Evolutionary conservation across 2,797 vertebrate genomes (phyloP).

Genomic region (Somateria mollissima): DNA sequence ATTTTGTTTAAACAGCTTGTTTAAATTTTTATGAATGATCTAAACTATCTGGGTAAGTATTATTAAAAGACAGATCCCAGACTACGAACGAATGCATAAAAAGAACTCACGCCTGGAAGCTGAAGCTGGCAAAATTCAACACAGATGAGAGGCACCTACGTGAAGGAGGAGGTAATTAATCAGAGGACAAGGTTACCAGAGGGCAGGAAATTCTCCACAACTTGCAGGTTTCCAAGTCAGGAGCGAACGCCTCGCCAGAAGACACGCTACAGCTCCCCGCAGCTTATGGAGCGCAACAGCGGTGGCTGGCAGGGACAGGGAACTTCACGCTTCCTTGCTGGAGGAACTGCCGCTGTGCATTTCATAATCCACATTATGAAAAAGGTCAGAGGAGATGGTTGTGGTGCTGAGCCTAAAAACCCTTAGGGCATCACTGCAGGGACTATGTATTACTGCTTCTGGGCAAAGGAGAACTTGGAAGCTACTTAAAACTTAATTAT

Average conservation of each 20-base stretch:
- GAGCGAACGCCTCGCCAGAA: not conserved
- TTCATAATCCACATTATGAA: fast-evolving
- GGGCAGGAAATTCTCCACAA: not conserved
- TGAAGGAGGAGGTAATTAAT: not conserved
- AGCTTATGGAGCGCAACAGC: not conserved
- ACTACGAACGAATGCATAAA: slow-evolving; percentile 4
- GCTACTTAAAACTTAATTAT: not conserved
- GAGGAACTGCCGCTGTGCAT: not conserved
- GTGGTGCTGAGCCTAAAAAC: not conserved
- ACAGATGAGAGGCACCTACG: not conserved
- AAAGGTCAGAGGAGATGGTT: not conserved
- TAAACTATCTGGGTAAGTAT: not conserved
- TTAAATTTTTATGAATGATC: slow-evolving; percentile 46
- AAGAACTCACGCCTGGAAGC: not conserved
- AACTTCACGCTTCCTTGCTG: not conserved
- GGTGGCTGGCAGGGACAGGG: not conserved
- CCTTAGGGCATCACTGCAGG: not conserved
- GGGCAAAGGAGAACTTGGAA: not conserved
- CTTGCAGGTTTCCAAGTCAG: fast-evolving
- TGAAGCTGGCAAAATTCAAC: not conserved
- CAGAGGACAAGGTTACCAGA: not conserved
- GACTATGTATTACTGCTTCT: fast-evolving
- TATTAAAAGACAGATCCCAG: slow-evolving; percentile 14
- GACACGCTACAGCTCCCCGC: not conserved
- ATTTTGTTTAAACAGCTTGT: slow-evolving; percentile 38